Conservation (phyloP, 1,140 invertebrate genomes). For the Acromyrmex echinatior region DNA sequence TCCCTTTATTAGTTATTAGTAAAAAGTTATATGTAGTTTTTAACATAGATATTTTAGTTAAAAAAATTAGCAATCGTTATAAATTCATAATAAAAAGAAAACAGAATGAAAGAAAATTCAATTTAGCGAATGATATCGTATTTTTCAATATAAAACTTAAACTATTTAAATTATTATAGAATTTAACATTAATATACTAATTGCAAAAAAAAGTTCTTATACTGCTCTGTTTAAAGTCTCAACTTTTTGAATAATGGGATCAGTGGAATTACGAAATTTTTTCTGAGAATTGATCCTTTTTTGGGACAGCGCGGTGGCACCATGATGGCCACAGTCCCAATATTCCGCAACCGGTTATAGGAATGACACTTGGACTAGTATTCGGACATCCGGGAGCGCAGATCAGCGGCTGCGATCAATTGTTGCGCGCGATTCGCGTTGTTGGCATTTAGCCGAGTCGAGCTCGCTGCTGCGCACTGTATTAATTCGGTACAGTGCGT, state of each 20-base stretch:
- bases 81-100: background rate
- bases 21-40: background rate
- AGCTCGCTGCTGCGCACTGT: conserved; percentile 57
- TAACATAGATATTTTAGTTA: background rate
- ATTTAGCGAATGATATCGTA: background rate
- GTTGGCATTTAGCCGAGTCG: conserved; percentile 73
- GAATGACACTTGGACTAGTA: conserved; percentile 19
- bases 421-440: conserved; percentile 63
- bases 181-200: background rate
- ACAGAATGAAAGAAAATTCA: background rate
- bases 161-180: background rate
- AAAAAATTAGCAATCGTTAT: background rate
- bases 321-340: background rate
- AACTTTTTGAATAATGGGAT: background rate
- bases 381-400: conserved; percentile 72
- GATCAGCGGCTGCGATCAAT: conserved; percentile 66
- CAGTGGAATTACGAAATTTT: background rate
- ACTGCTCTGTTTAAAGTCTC: background rate
- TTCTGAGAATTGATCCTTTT: background rate
- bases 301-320: background rate
- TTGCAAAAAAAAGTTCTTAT: background rate
- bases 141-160: background rate
- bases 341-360: conserved; percentile 1
- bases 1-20: too few relatives aligned
- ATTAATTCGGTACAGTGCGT: conserved; percentile 76